Percentiles rank a stretch among this genome's conserved stretches.
Conservation (phyloP, 2,113 vertebrate genomes). For the Pluvialis apricaria region DNA sequence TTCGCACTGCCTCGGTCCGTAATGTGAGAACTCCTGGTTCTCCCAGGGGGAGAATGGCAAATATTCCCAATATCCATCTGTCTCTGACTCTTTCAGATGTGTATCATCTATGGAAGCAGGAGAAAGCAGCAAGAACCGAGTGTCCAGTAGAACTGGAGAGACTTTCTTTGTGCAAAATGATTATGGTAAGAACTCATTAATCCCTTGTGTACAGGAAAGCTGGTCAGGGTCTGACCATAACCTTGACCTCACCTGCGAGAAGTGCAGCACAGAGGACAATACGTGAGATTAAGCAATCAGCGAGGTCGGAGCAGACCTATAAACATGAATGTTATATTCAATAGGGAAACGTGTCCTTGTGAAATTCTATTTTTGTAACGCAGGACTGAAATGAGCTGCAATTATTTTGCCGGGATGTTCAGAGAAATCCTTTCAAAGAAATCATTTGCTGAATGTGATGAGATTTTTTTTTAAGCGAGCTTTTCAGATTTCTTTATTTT, state of each 20-base stretch:
- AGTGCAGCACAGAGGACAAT: background rate
- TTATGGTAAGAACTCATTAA: background rate
- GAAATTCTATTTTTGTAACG: slow-evolving; percentile 33
- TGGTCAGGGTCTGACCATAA: background rate
- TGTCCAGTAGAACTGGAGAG: background rate
- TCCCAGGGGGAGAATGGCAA: background rate
- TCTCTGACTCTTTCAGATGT: background rate
- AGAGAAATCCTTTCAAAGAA: slow-evolving; percentile 52
- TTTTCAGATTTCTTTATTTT: background rate
- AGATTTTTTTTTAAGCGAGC: background rate
- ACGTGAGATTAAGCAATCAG: background rate
- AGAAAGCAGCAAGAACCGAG: background rate
- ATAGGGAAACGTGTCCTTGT: background rate
- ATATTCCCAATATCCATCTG: background rate
- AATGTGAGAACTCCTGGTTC: background rate
- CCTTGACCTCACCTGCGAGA: background rate
- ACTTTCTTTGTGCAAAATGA: background rate
- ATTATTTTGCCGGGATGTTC: slow-evolving; percentile 47
- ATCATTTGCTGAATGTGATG: slow-evolving; percentile 35
- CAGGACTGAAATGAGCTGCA: slow-evolving; percentile 18
- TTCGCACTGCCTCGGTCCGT: background rate
- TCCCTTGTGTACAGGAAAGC: background rate
- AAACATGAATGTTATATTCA: background rate
- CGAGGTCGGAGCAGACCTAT: background rate
- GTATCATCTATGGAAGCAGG: background rate